Evolutionary conservation across 2,888 invertebrate species (phyloP).

Genomic region (Mythimna albipuncta): DNA sequence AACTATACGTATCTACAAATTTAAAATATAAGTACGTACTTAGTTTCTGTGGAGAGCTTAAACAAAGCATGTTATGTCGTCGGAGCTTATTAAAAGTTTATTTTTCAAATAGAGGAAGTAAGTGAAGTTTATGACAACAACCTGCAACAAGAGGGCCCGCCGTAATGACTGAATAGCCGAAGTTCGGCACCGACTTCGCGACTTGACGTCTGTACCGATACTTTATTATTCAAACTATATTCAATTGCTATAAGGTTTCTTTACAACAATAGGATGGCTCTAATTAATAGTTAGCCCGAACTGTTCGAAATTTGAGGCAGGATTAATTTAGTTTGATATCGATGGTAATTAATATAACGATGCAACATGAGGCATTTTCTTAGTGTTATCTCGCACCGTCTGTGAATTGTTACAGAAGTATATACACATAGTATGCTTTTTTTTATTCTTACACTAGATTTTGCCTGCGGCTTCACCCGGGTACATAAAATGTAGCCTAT

Average conservation of each 20-base stretch:
- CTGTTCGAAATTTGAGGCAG: conserved; percentile 17
- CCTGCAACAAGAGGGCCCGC: conserved; percentile 67
- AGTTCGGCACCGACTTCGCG: conserved; percentile 58
- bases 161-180: conserved; percentile 70
- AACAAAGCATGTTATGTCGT: conserved; percentile 69
- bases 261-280: conserved; percentile 33
- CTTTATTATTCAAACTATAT: conserved; percentile 57
- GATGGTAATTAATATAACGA: conserved; percentile 2
- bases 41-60: conserved; percentile 61
- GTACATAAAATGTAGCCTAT: too few species aligned
- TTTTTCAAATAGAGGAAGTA: conserved; percentile 74
- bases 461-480: too few species aligned
- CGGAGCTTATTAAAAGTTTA: conserved; percentile 75
- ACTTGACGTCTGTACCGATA: conserved; percentile 45
- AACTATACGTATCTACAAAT: conserved; percentile 38
- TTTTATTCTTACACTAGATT: conserved; percentile 7
- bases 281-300: conserved; percentile 28
- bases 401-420: conserved; percentile 1
- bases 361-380: conserved; percentile 7
- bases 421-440: not conserved
- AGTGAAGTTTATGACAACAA: conserved; percentile 78
- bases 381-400: conserved; percentile 11
- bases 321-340: conserved; percentile 23
- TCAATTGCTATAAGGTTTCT: conserved; percentile 32
- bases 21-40: conserved; percentile 54